Evolutionary conservation across 1,140 invertebrate genomes (phyloP).

Genomic region (Philaenus spumarius): DNA sequence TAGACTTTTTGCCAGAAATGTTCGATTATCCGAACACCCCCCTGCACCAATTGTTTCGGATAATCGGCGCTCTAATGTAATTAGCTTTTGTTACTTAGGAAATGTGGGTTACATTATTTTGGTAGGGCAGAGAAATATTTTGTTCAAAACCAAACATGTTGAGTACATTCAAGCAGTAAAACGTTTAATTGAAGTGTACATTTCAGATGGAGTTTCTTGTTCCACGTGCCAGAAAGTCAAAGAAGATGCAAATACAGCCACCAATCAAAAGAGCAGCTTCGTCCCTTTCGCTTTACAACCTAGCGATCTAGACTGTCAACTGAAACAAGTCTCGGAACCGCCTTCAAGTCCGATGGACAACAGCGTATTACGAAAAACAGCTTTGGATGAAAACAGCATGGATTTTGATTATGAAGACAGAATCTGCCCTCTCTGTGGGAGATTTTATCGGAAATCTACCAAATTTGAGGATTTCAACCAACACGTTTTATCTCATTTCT

Average conservation of each 20-base stretch:
- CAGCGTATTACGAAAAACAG: not conserved
- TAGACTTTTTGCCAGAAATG: too few relatives aligned
- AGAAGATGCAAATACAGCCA: not conserved
- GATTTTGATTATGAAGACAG: slow-evolving; percentile 21
- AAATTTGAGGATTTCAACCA: slow-evolving; percentile 42
- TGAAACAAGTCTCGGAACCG: not conserved
- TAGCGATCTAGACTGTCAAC: not conserved
- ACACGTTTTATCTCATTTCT: slow-evolving; percentile 45
- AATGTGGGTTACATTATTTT: too few relatives aligned
- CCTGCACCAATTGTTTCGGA: too few relatives aligned
- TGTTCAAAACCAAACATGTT: too few relatives aligned
- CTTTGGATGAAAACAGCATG: not conserved
- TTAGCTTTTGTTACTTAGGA: too few relatives aligned
- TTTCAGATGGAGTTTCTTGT: too few relatives aligned
- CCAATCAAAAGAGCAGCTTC: not conserved
- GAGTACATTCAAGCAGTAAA: too few relatives aligned
- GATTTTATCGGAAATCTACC: slow-evolving; percentile 33
- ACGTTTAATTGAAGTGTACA: too few relatives aligned
- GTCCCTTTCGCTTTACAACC: not conserved
- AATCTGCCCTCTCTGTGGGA: slow-evolving; percentile 43
- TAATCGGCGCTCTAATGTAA: too few relatives aligned
- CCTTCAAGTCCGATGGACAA: too few relatives aligned
- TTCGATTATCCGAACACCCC: too few relatives aligned
- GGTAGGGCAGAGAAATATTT: too few relatives aligned
- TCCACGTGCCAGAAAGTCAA: not conserved